Conservation (phyloP, 2,888 invertebrate genomes). For the Xylophagus ater region DNA sequence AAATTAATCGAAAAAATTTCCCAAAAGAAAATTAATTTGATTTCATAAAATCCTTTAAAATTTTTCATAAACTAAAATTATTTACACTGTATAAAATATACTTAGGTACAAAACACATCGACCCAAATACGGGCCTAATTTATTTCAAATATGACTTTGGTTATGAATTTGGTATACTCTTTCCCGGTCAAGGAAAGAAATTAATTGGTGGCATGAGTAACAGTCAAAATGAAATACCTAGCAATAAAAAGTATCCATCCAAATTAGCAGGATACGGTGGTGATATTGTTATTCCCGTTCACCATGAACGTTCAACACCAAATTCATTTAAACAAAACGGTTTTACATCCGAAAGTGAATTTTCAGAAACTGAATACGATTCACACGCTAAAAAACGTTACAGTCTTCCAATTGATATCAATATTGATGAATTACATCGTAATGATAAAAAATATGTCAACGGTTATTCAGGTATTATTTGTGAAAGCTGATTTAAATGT, state of each 20-base stretch:
- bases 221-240: background rate
- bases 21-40: background rate
- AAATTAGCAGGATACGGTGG: constrained; percentile 25
- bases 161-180: constrained; percentile 63
- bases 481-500: too few species aligned
- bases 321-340: constrained; percentile 10
- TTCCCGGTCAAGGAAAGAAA: constrained; percentile 53
- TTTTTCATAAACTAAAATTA: constrained; percentile 13
- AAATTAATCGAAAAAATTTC: background rate
- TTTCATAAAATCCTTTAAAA: too few species aligned
- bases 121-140: constrained; percentile 62
- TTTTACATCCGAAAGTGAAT: constrained; percentile 48
- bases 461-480: constrained; percentile 17
- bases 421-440: constrained; percentile 35
- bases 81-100: background rate
- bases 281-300: constrained; percentile 55
- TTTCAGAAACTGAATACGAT: constrained; percentile 46
- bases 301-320: constrained; percentile 44
- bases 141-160: constrained; percentile 76
- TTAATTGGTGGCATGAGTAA: constrained; percentile 29
- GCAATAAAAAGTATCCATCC: background rate
- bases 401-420: constrained; percentile 37
- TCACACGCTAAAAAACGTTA: constrained; percentile 35
- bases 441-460: constrained; percentile 23
- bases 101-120: constrained; percentile 62